Base-by-base conservation (phyloP, 1,140 invertebrate species). In the Aphidius ervi region DNA sequence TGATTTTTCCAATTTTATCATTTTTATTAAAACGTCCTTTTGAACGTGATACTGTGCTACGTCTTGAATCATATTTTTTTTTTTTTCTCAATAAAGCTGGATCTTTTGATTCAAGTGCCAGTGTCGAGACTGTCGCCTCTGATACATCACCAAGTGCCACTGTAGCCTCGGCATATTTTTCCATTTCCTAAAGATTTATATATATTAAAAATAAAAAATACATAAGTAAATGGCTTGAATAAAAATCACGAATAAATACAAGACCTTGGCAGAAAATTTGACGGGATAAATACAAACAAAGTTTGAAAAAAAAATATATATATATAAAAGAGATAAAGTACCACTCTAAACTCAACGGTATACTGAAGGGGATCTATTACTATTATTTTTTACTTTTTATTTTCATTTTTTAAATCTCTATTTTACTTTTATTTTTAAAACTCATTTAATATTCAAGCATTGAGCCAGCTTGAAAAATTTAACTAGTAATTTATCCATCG, bases 101-200 rank as follows among this genome's bases (percentile, higher is more conserved):
- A 41, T 54, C 52, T 16, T 47, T 54, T 10, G 50, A 46, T n/a
- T 48, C 23, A 9, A 46, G 39, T 16, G 50, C 49, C 8, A 57
- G 47, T 8, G 40, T 54, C 43, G 49, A 39, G 1, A 10, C 49
- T 39, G 58, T 56, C 7, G 45, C 52, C 4, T 60, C 58, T 16
- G 42, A 45, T 45, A 46, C 56, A 6, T 56, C 55, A 1, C 48
- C 39, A 10, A 45, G 48, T 7, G 46, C 47, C 46, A 46, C 16
- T 31, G 46, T 46, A 45, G 45, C 52, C 20, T 54, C 56, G 2
- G 55, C 56, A 56, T 64, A 64, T 54, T 58, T 64, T 61, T 58
- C 63, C 9, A 46, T 56, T 56, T 64, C 63, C 63, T 47, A 41
- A 63, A 56, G 9, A 10, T 55, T 5, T 37, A 53, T 37, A 43